Conservation (phyloP, 2,888 invertebrate species). For the Nomada hirtipes region DNA sequence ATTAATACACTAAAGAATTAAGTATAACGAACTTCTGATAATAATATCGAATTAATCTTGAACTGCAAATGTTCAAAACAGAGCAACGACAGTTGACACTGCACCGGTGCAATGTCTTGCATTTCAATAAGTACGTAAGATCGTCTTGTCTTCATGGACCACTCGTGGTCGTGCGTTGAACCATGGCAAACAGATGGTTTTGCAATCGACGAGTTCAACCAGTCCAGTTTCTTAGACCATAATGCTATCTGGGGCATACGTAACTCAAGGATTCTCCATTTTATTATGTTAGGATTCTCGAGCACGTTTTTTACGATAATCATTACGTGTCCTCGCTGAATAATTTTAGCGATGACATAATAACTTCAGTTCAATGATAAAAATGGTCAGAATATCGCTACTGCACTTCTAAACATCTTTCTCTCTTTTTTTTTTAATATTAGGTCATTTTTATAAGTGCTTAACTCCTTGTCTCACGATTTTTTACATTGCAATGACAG, state of each 20-base stretch:
- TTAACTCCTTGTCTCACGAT: no score
- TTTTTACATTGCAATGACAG: no score
- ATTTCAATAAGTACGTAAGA: conserved; percentile 35
- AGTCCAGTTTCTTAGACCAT: conserved; percentile 36
- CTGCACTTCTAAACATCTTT: no score
- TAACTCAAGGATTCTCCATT: conserved; percentile 50
- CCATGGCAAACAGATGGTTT: conserved; percentile 54
- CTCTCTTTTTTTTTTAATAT: no score
- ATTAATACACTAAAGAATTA: no score
- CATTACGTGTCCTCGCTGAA: no score
- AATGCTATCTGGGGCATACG: conserved; percentile 48
- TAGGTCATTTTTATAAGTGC: no score
- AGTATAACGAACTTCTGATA: no score
- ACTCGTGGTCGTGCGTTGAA: conserved; percentile 37
- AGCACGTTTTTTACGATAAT: background rate
- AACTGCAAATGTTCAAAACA: background rate
- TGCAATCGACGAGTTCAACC: conserved; percentile 56
- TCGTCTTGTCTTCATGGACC: conserved; percentile 31
- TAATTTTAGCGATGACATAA: no score
- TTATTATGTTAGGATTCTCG: conserved; percentile 18
- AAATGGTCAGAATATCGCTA: no score
- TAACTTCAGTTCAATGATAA: no score
- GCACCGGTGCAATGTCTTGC: conserved; percentile 19
- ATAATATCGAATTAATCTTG: background rate
- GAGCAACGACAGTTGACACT: background rate